A percentile compares a stretch with the other conserved stretches of the same genome.
These are phyloP conservation scores for Chiloscyllium plagiosum DNA, from an alignment of 2,113 vertebrate species.

Conservation along the genomic window DNA sequence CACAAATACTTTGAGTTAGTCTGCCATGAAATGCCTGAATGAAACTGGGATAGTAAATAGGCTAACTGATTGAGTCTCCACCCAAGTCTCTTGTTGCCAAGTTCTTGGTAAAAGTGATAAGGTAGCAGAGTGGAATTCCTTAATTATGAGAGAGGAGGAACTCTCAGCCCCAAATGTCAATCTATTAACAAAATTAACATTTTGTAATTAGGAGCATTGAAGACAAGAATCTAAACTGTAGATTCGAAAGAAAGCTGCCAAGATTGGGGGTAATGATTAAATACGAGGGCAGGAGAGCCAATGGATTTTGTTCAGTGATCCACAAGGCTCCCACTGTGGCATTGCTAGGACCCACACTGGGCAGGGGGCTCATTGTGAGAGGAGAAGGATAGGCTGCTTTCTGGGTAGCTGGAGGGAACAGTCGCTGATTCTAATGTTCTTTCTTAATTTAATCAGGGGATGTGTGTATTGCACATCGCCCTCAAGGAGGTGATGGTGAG, in stretches of 20 bases:
- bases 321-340: too few relatives aligned
- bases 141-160: not conserved
- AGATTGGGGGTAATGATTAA: too few relatives aligned
- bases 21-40: not conserved
- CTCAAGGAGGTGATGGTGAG: too few relatives aligned
- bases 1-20: not conserved
- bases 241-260: not conserved
- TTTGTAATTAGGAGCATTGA: not conserved
- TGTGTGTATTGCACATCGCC: too few relatives aligned
- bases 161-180: not conserved
- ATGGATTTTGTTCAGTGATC: too few relatives aligned
- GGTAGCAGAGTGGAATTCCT: not conserved
- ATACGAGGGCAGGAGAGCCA: too few relatives aligned
- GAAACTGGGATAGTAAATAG: not conserved
- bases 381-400: too few relatives aligned
- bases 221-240: not conserved
- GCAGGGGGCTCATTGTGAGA: too few relatives aligned
- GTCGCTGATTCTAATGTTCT: too few relatives aligned
- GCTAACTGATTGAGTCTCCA: not conserved
- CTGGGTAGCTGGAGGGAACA: too few relatives aligned
- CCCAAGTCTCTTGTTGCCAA: not conserved
- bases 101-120: not conserved
- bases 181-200: not conserved
- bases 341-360: too few relatives aligned
- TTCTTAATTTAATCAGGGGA: too few relatives aligned